phyloP scores from a whole-genome alignment of 2,113 vertebrate genomes.

The Epinephelus moara region DNA sequence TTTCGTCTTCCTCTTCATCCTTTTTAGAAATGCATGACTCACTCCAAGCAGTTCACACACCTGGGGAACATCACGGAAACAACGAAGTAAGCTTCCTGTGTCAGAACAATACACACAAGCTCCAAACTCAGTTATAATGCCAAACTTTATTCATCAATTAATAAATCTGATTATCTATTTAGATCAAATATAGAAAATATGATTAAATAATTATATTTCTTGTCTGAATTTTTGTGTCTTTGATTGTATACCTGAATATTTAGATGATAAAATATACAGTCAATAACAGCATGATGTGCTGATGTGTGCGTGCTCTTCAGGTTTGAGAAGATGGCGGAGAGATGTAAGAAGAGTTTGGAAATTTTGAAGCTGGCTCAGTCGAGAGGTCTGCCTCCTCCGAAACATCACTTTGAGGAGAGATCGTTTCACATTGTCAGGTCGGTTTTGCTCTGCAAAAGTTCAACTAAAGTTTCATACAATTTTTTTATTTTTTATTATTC shows the following conservation, averaged over 20 bases:
- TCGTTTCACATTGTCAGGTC: slow-evolving; percentile 94
- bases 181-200: background rate
- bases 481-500: no score
- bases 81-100: slow-evolving; percentile 85
- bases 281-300: background rate
- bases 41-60: slow-evolving; percentile 96
- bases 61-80: slow-evolving; percentile 94
- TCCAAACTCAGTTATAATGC: background rate
- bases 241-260: background rate
- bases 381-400: slow-evolving; percentile 91
- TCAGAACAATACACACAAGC: background rate
- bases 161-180: background rate
- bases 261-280: no score
- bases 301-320: slow-evolving; percentile 67
- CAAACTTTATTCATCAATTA: background rate
- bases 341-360: slow-evolving; percentile 92
- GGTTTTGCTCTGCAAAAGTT: background rate
- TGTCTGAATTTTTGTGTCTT: background rate
- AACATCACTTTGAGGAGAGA: slow-evolving; percentile 94
- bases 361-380: slow-evolving; percentile 92
- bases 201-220: no score
- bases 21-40: slow-evolving; percentile 92
- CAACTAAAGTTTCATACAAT: no score
- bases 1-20: slow-evolving; percentile 44
- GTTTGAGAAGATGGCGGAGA: slow-evolving; percentile 94